phyloP scores from a whole-genome alignment of 2,113 vertebrate genomes.

The Trogon surrucura region DNA sequence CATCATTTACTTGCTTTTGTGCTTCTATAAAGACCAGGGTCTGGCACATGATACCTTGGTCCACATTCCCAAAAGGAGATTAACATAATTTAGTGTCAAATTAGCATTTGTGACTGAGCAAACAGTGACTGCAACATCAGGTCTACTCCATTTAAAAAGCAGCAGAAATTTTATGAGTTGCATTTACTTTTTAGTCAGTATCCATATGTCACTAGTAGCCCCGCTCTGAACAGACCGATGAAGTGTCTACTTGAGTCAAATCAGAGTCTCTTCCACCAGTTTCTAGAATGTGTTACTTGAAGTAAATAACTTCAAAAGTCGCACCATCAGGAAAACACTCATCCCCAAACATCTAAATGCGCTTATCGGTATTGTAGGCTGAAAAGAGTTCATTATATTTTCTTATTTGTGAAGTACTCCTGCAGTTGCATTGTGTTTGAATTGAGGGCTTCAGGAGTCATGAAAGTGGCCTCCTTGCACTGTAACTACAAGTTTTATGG shows the following conservation, averaged over 20 bases:
- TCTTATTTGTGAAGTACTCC: background rate
- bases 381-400: background rate
- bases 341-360: background rate
- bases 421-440: background rate
- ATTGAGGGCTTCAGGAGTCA: background rate
- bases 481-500: background rate
- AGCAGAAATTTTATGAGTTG: background rate
- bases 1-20: background rate
- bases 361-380: background rate
- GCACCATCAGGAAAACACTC: background rate
- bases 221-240: background rate
- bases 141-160: background rate
- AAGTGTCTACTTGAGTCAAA: background rate
- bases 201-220: accelerated
- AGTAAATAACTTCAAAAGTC: background rate
- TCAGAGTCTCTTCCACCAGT: background rate
- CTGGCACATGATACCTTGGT: background rate
- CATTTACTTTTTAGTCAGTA: background rate
- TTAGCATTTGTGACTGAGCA: background rate
- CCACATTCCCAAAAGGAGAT: background rate
- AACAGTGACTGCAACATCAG: background rate
- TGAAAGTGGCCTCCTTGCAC: background rate
- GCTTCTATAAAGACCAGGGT: background rate
- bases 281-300: background rate
- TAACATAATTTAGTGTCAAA: background rate